Evolutionary conservation across 2,797 vertebrate species (phyloP).

Genomic region (Micropoecilia bifurca): DNA sequence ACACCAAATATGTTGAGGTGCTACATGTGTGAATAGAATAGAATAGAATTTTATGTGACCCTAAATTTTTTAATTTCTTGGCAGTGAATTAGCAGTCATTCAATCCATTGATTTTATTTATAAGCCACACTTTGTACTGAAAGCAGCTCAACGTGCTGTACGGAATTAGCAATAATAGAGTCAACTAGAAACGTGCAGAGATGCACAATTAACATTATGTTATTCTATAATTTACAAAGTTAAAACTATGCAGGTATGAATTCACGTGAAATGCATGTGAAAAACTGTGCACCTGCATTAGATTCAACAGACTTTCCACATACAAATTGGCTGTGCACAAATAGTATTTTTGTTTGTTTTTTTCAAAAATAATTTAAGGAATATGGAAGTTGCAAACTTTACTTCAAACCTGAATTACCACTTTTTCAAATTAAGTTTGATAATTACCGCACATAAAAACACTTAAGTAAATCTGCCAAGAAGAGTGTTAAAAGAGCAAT

Average conservation of each 20-base stretch:
- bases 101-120: too few relatives aligned
- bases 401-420: constrained; percentile 9
- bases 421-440: not conserved
- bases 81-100: not conserved
- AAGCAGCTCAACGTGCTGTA: too few relatives aligned
- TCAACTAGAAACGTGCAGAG: not conserved
- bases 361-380: not conserved
- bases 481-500: not conserved
- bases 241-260: not conserved
- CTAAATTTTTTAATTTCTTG: not conserved
- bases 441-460: not conserved
- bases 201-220: not conserved
- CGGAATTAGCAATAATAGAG: too few relatives aligned
- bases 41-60: not conserved
- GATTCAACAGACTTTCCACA: not conserved
- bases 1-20: constrained; percentile 44
- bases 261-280: not conserved
- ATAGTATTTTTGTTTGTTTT: not conserved
- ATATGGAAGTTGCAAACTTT: not conserved
- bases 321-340: not conserved
- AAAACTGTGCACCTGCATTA: not conserved
- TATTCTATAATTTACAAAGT: not conserved
- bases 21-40: not conserved
- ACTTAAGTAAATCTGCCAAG: not conserved
- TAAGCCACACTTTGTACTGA: too few relatives aligned